phyloP scores from a whole-genome alignment of 1,140 invertebrate genomes.

The Bombus breviceps region DNA sequence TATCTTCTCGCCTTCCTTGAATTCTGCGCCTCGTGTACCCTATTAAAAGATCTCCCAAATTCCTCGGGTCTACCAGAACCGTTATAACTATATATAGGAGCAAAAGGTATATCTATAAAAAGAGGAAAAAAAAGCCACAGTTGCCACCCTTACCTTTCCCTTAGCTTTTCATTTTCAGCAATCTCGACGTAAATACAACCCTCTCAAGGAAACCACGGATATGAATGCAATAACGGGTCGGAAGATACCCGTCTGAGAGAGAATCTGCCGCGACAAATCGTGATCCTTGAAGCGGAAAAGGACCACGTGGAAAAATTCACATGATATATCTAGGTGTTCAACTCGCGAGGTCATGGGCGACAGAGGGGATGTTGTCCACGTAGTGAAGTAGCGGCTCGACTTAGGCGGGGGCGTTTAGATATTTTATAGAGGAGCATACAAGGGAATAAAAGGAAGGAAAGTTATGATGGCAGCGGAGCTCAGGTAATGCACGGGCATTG shows the following conservation, averaged over 20 bases:
- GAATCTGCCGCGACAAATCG: conserved; percentile 50
- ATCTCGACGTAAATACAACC: conserved; percentile 23
- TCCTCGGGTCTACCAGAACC: background rate
- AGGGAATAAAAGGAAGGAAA: conserved; percentile 72
- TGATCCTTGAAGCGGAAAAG: background rate
- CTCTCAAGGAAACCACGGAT: background rate
- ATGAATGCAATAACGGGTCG: conserved; percentile 28
- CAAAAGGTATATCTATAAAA: no score
- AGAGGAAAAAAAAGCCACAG: background rate
- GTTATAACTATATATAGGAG: background rate
- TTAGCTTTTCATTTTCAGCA: background rate
- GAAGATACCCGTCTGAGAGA: background rate
- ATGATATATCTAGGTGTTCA: conserved; percentile 32
- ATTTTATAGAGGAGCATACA: conserved; percentile 69
- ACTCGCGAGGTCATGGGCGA: background rate
- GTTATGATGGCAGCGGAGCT: conserved; percentile 69
- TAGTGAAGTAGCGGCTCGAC: conserved; percentile 54
- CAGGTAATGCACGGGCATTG: conserved; percentile 52
- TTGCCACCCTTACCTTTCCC: no score
- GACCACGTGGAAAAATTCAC: conserved; percentile 1
- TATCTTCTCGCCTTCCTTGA: background rate
- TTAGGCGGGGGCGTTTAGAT: conserved; percentile 69
- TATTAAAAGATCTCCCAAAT: background rate
- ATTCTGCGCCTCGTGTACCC: background rate
- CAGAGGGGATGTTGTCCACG: background rate